A percentile compares a stretch with the other conserved stretches of the same genome.
Evolutionary conservation across 2,113 vertebrate genomes (phyloP).

Genomic region (Parus major): DNA sequence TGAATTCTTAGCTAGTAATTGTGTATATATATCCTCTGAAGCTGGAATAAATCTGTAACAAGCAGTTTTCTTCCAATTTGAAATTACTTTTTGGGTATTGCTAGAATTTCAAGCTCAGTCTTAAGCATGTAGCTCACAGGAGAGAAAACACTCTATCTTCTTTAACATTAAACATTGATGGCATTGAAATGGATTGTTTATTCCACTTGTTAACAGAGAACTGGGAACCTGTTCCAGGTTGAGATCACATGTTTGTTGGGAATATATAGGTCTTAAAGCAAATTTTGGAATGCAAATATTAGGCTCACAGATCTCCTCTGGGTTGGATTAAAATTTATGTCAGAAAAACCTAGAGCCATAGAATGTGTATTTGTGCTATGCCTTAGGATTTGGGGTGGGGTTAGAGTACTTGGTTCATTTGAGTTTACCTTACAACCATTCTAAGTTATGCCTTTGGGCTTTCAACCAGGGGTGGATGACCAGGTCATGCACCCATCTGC

Average conservation of each 20-base stretch:
- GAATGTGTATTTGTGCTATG: neutral
- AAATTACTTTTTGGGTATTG: neutral
- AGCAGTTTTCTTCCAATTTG: neutral
- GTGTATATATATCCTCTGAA: neutral
- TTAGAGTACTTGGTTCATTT: neutral
- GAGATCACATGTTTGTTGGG: slow-evolving; percentile 47
- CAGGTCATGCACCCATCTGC: neutral
- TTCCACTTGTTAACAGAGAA: slow-evolving; percentile 63
- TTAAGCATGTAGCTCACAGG: neutral
- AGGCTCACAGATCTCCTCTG: neutral
- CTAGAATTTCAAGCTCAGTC: neutral
- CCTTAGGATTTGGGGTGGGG: neutral
- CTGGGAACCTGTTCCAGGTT: slow-evolving; percentile 24
- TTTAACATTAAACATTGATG: slow-evolving; percentile 44
- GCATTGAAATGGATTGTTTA: slow-evolving; percentile 64
- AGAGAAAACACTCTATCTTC: slow-evolving; percentile 29
- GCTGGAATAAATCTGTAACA: neutral
- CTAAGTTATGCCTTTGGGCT: neutral
- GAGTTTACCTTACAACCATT: neutral
- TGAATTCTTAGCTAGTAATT: neutral
- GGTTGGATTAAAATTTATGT: neutral
- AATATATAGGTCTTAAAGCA: slow-evolving; percentile 41
- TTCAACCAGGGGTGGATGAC: neutral
- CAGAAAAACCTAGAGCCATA: neutral
- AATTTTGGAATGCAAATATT: slow-evolving; percentile 51